Percentiles rank a stretch among this genome's conserved stretches.
These are phyloP conservation scores for Teleogryllus oceanicus DNA, from an alignment of 2,888 invertebrate species.

Conservation along the genomic window DNA sequence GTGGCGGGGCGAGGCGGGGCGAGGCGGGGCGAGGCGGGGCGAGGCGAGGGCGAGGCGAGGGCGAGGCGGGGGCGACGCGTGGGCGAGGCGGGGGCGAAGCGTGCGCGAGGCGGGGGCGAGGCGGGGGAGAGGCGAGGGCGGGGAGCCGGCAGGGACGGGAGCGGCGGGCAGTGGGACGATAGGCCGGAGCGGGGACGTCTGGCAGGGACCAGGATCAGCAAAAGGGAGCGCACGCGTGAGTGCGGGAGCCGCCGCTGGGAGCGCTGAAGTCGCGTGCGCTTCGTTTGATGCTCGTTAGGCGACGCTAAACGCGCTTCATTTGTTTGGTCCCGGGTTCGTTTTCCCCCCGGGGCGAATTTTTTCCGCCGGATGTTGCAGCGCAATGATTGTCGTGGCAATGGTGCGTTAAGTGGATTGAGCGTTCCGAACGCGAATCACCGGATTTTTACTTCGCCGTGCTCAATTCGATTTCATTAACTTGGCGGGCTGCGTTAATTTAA, in stretches of 20 bases:
- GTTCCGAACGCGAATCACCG: not conserved
- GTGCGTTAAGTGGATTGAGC: too few species aligned
- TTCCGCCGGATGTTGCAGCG: not conserved
- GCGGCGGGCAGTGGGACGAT: not conserved
- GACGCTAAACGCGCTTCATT: conserved; percentile 8
- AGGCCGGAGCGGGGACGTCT: not conserved
- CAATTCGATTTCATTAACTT: not conserved
- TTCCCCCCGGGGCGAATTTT: not conserved
- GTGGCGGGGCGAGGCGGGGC: too few species aligned
- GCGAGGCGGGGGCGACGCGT: too few species aligned
- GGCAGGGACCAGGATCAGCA: not conserved
- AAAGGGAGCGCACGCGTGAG: not conserved
- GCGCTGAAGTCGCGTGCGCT: conserved; percentile 27
- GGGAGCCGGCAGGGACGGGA: too few species aligned
- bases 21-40: too few species aligned
- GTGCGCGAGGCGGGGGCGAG: too few species aligned
- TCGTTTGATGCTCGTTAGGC: not conserved
- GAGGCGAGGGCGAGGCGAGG: too few species aligned
- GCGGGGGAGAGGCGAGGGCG: too few species aligned
- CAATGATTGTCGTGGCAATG: too few species aligned
- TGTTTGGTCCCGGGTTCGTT: conserved; percentile 7
- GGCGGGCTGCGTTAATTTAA: not conserved
- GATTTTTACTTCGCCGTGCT: not conserved
- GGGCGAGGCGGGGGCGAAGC: too few species aligned
- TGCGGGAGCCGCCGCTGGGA: conserved; percentile 21